phyloP scores from a whole-genome alignment of 2,888 invertebrate species.

The Tetheella fluctuosa region DNA sequence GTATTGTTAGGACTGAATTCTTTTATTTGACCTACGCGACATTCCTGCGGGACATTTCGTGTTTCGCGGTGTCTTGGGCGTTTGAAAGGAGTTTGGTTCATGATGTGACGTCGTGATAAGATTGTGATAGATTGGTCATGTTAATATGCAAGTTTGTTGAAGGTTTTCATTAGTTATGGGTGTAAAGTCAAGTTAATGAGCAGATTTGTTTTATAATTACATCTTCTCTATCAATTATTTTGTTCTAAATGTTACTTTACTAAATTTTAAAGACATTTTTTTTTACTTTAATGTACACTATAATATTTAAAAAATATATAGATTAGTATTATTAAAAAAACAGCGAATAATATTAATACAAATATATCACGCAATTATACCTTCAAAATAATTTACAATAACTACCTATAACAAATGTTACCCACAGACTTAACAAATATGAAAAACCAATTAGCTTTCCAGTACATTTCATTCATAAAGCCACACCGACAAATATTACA shows the following conservation, averaged over 20 bases:
- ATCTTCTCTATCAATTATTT: no score
- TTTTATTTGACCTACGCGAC: conserved; percentile 79
- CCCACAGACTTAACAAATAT: conserved; percentile 17
- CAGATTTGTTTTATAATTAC: no score
- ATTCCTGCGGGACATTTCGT: conserved; percentile 60
- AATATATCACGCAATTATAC: no score
- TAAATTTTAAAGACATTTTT: no score
- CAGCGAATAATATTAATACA: no score
- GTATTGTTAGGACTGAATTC: conserved; percentile 63
- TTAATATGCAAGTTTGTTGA: background rate
- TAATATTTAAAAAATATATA: no score
- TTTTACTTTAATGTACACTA: no score
- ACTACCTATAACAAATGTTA: background rate
- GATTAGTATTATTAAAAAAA: no score
- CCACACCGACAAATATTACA: conserved; percentile 33
- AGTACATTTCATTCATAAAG: conserved; percentile 47
- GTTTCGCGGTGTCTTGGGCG: conserved; percentile 64
- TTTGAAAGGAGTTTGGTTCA: conserved; percentile 47
- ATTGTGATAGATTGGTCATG: background rate
- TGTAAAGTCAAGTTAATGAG: no score
- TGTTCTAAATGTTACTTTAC: no score
- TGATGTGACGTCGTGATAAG: background rate
- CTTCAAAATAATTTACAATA: no score
- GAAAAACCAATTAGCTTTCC: conserved; percentile 35
- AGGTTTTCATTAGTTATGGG: background rate